phyloP scores from a whole-genome alignment of 1,140 invertebrate genomes.

The Streblospio benedicti region DNA sequence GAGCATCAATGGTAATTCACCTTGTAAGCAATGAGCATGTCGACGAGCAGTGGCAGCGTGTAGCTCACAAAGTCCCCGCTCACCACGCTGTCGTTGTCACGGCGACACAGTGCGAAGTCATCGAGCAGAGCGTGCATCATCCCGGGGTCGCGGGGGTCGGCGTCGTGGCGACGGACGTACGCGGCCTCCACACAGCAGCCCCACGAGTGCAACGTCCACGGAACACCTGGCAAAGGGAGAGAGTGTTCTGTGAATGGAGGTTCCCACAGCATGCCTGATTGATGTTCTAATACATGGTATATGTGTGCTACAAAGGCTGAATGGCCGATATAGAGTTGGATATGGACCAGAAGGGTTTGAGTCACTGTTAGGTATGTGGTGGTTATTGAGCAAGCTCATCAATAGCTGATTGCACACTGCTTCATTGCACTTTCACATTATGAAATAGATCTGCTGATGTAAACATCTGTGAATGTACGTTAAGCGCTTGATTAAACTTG shows the following conservation, averaged over 20 bases:
- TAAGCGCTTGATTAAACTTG: too few relatives aligned
- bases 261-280: constrained; percentile 55
- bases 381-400: too few relatives aligned
- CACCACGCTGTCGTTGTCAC: constrained; percentile 65
- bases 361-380: too few relatives aligned
- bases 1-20: too few relatives aligned
- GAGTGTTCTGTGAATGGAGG: constrained; percentile 39
- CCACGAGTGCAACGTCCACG: constrained; percentile 85
- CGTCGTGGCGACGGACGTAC: constrained; percentile 69
- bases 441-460: too few relatives aligned
- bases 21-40: constrained; percentile 81
- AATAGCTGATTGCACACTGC: too few relatives aligned
- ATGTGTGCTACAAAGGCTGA: too few relatives aligned
- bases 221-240: constrained; percentile 56
- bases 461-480: too few relatives aligned
- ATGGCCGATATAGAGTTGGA: too few relatives aligned
- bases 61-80: constrained; percentile 71
- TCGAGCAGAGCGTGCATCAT: constrained; percentile 83
- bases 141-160: constrained; percentile 67
- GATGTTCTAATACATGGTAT: too few relatives aligned
- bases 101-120: constrained; percentile 79
- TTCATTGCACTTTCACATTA: too few relatives aligned
- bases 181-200: constrained; percentile 79
- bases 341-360: too few relatives aligned
- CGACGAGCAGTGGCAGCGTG: constrained; percentile 77